These are phyloP conservation scores for Macquaria australasica DNA, from an alignment of 2,113 vertebrate species.

Conservation along the genomic window DNA sequence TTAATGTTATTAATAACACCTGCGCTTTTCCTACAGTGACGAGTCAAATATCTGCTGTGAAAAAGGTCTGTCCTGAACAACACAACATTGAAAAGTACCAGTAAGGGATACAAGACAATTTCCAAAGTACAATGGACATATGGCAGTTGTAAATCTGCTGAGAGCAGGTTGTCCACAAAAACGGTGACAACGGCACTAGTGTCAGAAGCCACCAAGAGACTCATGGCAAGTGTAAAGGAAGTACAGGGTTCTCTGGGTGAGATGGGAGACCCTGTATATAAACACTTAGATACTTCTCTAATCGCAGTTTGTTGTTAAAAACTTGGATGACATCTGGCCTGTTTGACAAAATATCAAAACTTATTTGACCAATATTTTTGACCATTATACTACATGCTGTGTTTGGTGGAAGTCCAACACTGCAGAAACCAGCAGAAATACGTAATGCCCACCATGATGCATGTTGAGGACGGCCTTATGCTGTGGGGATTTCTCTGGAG, in stretches of 20 bases:
- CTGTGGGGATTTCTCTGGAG: conserved; percentile 5
- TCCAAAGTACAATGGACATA: background rate
- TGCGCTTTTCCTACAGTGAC: background rate
- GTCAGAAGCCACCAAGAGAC: background rate
- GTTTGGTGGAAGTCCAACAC: background rate
- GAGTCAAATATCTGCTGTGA: background rate
- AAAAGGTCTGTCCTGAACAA: background rate
- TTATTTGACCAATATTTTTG: no score
- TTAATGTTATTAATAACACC: background rate
- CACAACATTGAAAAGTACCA: background rate
- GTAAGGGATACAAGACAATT: background rate
- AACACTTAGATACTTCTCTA: background rate
- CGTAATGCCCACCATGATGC: background rate
- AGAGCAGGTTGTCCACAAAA: background rate
- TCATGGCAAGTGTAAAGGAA: background rate
- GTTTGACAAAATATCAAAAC: background rate
- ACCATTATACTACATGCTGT: background rate
- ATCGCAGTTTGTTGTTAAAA: background rate
- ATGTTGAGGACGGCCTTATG: background rate
- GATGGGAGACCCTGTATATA: background rate
- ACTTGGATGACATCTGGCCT: background rate
- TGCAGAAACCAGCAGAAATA: background rate
- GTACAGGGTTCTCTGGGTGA: conserved; percentile 3
- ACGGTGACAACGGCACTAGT: background rate
- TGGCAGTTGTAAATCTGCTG: background rate